These are phyloP conservation scores for Ammodytes dubius DNA, from an alignment of 2,113 vertebrate species.

Conservation along the genomic window DNA sequence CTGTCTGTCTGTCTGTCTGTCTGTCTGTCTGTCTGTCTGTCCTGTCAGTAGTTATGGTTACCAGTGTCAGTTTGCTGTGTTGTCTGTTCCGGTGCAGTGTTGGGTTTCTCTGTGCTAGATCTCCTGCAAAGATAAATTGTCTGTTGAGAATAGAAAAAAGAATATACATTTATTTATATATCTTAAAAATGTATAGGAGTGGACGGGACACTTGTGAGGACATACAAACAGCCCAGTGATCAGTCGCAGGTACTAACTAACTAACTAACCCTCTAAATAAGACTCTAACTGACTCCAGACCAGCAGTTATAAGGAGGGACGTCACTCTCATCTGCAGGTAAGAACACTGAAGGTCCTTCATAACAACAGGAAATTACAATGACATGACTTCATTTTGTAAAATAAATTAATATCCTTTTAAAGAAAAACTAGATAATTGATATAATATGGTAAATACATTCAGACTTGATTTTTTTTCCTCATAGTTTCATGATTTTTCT, in stretches of 20 bases:
- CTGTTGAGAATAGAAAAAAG: not conserved
- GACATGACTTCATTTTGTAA: not conserved
- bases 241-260: not conserved
- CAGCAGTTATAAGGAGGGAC: not conserved
- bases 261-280: not conserved
- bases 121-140: not conserved
- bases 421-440: not conserved
- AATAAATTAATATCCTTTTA: not conserved
- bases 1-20: not conserved
- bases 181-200: not conserved
- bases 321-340: not conserved
- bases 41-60: not conserved
- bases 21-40: not conserved
- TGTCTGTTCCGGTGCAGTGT: constrained; percentile 38
- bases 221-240: not conserved
- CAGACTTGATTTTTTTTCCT: not conserved
- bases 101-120: constrained; percentile 47
- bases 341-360: not conserved
- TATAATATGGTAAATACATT: not conserved
- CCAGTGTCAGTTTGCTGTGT: constrained; percentile 51
- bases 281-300: not conserved
- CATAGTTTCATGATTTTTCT: not conserved
- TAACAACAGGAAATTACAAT: not conserved
- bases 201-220: not conserved
- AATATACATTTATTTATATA: not conserved